Conservation (phyloP, 2,113 vertebrate genomes). For the Rattus norvegicus region DNA sequence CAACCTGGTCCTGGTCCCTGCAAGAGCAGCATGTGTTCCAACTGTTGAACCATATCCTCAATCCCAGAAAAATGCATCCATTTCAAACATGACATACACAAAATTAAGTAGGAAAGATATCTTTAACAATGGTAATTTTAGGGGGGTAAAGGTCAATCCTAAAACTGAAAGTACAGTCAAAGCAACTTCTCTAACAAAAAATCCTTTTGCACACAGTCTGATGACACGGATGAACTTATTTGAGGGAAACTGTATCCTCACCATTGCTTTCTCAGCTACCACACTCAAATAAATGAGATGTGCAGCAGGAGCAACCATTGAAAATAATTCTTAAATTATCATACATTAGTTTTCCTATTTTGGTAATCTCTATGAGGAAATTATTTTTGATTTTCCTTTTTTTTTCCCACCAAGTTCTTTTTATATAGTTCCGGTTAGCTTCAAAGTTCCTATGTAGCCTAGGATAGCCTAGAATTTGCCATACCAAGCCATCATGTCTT, state of each 20-base stretch:
- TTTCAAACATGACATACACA: slow-evolving; percentile 1
- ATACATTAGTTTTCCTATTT: slow-evolving; percentile 16
- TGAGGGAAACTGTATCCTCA: background rate
- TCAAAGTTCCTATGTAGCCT: background rate
- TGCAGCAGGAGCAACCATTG: background rate
- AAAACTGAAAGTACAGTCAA: slow-evolving; percentile 10
- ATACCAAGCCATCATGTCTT: background rate
- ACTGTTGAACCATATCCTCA: background rate
- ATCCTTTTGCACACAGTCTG: background rate
- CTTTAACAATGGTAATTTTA: background rate
- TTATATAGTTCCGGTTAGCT: background rate
- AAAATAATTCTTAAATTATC: slow-evolving; percentile 38
- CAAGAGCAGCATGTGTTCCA: background rate
- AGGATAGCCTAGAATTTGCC: background rate
- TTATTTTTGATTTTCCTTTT: background rate
- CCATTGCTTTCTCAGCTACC: background rate
- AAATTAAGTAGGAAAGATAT: background rate
- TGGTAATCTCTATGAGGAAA: slow-evolving; percentile 3
- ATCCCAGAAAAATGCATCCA: background rate
- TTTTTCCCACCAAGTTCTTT: background rate
- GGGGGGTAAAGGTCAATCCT: background rate
- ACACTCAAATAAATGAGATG: background rate
- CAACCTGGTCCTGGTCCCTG: too few relatives aligned
- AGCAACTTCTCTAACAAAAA: background rate
- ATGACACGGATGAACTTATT: background rate